Evolutionary conservation across 1,140 invertebrate species (phyloP).

Genomic region (Agrypnia vestita): DNA sequence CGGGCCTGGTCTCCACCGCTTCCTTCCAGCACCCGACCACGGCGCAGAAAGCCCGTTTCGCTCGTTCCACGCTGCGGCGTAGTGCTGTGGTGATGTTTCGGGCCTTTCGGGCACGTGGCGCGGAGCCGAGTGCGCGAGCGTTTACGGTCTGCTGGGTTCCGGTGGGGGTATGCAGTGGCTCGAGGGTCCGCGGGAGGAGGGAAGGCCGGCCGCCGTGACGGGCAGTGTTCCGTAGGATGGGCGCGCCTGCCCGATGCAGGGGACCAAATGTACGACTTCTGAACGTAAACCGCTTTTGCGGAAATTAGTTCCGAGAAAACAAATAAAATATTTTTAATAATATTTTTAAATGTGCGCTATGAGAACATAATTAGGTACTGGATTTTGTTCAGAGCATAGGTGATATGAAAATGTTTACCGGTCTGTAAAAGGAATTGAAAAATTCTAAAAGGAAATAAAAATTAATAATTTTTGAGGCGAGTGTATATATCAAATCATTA

Average conservation of each 20-base stretch:
- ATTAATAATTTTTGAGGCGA: too few relatives aligned
- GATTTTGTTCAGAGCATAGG: too few relatives aligned
- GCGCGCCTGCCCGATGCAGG: slow-evolving; percentile 40
- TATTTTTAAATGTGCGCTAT: too few relatives aligned
- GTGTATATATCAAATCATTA: too few relatives aligned
- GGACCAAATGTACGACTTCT: slow-evolving; percentile 20
- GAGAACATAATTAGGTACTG: too few relatives aligned
- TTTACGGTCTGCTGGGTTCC: slow-evolving; percentile 35
- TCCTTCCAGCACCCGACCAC: not conserved
- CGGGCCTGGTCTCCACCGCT: not conserved
- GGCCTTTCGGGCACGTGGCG: not conserved
- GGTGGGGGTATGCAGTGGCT: slow-evolving; percentile 28
- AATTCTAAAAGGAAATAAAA: too few relatives aligned
- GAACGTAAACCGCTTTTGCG: slow-evolving; percentile 1
- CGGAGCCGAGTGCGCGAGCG: not conserved
- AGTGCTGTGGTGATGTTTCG: not conserved
- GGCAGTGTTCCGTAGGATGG: slow-evolving; percentile 49
- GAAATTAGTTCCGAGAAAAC: not conserved
- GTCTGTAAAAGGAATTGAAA: too few relatives aligned
- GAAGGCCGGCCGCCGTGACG: slow-evolving; percentile 48
- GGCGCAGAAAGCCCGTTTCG: not conserved
- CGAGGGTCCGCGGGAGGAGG: slow-evolving; percentile 14
- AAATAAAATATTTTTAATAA: not conserved
- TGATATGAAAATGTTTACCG: too few relatives aligned
- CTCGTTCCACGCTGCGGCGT: not conserved